Conservation (phyloP, 1,140 invertebrate genomes). For the Rhyzopertha dominica region DNA sequence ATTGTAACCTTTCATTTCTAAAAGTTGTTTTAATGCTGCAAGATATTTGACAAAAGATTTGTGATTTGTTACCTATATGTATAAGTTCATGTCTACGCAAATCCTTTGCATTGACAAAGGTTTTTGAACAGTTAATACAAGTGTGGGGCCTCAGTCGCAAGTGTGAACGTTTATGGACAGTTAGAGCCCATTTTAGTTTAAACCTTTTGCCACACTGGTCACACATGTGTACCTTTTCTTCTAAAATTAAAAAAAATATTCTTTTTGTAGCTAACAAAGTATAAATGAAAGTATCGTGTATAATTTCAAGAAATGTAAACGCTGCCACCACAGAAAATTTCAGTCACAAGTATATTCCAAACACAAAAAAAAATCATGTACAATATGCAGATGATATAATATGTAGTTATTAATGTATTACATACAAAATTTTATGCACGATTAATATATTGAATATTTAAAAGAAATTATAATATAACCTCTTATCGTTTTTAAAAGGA, state of each 20-base stretch:
- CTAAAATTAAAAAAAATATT: constrained; percentile 43
- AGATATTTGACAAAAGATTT: constrained; percentile 18
- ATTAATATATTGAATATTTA: too few species aligned
- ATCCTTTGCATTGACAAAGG: constrained; percentile 54
- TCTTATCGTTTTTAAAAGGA: too few species aligned
- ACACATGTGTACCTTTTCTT: constrained; percentile 52
- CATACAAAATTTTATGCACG: too few species aligned
- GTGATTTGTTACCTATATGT: constrained; percentile 49
- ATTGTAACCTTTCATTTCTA: constrained; percentile 52
- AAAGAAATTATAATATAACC: too few species aligned
- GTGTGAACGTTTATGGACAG: constrained; percentile 41
- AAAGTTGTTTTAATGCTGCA: too few species aligned
- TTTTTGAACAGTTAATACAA: constrained; percentile 50
- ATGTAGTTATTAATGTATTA: too few species aligned
- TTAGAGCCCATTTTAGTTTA: constrained; percentile 47
- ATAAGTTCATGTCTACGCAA: constrained; percentile 50
- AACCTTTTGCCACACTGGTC: constrained; percentile 52
- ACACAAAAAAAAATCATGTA: constrained; percentile 1
- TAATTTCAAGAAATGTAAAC: neutral
- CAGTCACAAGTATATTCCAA: neutral
- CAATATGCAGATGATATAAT: constrained; percentile 3
- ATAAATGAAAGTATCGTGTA: too few species aligned
- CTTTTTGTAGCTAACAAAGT: constrained; percentile 9
- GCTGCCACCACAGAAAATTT: neutral
- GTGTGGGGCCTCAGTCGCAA: constrained; percentile 43